Evolutionary conservation across 30 jellyfish, hydroid and myxozoan species (phyloP), one percentile per base, ranked within the genome.

Genomic region (Kudoa iwatai): DNA sequence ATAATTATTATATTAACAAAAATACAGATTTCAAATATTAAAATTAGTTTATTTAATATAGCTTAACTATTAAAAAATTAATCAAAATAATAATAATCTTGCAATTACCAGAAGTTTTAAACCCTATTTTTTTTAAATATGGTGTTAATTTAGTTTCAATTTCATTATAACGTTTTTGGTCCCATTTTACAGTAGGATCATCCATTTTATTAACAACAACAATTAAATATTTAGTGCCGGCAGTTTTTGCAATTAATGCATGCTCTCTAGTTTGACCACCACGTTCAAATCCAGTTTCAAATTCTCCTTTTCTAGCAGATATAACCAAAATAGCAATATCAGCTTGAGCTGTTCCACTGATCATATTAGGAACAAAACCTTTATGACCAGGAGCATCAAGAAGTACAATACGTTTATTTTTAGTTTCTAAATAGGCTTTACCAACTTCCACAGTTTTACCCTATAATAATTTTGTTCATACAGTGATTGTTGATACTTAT

Each of bases 311-410:
- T 48, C 99, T 57, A 7, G 99, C 99, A 4, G 99, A 81, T 23
- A 81, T 81, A 3, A 81, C 91, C 55, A 81, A 43, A 31, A 81
- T 83, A 12, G 87, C 99, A 13, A 81, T 62, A 42, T 81, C 99
- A 34, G 99, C 99, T 41, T 81, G 99, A 3, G 99, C 99, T 17
- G 99, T 89, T 16, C 99, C 99, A 36, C 99, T 88, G 45, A 81
- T 81, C 99, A 81, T 81, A 33, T 81, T 81, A 0, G 99, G 99
- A 2, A 81, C 99, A 57, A 81, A 81, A 51, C 89, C 68, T 53
- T 81, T 81, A 36, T 81, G 99, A 7, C 99, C 99, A 4, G 99
- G 99, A 3, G 99, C 99, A 54, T 81, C 99, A 16, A 81, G 99
- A 21, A 81, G 50, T 1, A 62, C 83, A 43, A 81, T 62, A 32